phyloP scores from a whole-genome alignment of 2,888 invertebrate genomes.

The Heteromyza rotundicornis region DNA sequence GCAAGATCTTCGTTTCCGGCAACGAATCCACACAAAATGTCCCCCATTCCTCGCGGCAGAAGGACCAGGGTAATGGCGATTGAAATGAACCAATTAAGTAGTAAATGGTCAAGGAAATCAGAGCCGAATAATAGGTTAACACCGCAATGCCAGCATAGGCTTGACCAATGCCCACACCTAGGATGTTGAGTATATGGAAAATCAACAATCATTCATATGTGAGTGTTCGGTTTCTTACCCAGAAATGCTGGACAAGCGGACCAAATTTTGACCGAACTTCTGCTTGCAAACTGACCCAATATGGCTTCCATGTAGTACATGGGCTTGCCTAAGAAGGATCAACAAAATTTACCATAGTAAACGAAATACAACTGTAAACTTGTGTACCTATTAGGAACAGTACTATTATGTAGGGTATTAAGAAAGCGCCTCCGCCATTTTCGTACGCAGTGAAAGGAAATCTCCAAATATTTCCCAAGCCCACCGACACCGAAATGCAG shows the following conservation, averaged over 20 bases:
- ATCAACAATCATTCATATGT: background rate
- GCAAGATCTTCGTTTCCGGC: background rate
- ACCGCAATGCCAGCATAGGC: conserved; percentile 26
- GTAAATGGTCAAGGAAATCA: conserved; percentile 21
- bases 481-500: conserved; percentile 24
- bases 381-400: conserved; percentile 17
- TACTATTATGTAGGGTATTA: conserved; percentile 23
- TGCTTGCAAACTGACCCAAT: conserved; percentile 25
- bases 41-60: conserved; percentile 24
- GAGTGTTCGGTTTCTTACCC: conserved; percentile 11
- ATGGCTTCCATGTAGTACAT: conserved; percentile 27
- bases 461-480: conserved; percentile 23
- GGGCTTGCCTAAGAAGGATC: conserved; percentile 18
- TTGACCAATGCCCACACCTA: conserved; percentile 25
- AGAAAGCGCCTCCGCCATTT: conserved; percentile 22
- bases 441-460: conserved; percentile 24
- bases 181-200: background rate
- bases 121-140: conserved; percentile 24
- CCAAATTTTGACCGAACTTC: conserved; percentile 27
- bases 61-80: conserved; percentile 22
- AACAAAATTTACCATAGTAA: background rate
- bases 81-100: conserved; percentile 22
- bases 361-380: too few relatives aligned
- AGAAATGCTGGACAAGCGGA: conserved; percentile 23
- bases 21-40: conserved; percentile 14